Evolutionary conservation across 2,797 vertebrate species (phyloP).

Genomic region (Serranus cabrilla): DNA sequence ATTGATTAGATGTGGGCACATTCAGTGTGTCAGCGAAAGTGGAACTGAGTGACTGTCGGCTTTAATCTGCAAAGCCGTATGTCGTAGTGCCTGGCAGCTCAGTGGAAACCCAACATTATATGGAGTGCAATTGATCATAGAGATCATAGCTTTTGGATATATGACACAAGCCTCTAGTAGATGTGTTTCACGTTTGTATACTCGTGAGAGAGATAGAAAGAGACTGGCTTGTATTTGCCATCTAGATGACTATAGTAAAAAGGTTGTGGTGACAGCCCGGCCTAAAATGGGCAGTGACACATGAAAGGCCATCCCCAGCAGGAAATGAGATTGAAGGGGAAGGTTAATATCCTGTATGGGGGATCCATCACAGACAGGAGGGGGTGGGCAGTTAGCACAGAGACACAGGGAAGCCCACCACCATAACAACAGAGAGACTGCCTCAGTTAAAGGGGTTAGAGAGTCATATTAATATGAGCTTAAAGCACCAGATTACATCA

Average conservation of each 20-base stretch:
- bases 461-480: constrained; percentile 76
- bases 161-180: constrained; percentile 30
- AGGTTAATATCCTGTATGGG: constrained; percentile 82
- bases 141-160: constrained; percentile 31
- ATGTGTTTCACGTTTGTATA: constrained; percentile 35
- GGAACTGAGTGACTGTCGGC: constrained; percentile 61
- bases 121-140: constrained; percentile 49
- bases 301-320: constrained; percentile 79
- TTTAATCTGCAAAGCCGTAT: constrained; percentile 65
- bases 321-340: constrained; percentile 82
- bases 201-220: constrained; percentile 35
- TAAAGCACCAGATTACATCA: constrained; percentile 82
- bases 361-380: constrained; percentile 43
- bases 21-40: constrained; percentile 59
- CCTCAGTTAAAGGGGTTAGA: constrained; percentile 63
- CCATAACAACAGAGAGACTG: constrained; percentile 65
- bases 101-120: constrained; percentile 39
- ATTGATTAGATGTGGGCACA: constrained; percentile 64
- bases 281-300: constrained; percentile 74
- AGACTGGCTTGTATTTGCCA: constrained; percentile 36
- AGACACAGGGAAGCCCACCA: constrained; percentile 64
- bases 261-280: constrained; percentile 76
- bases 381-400: constrained; percentile 38
- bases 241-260: constrained; percentile 54
- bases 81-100: constrained; percentile 31